Evolutionary conservation across 2,888 invertebrate genomes (phyloP), one percentile per base, ranked within the genome.

Genomic region (Parnassius glacialis): DNA sequence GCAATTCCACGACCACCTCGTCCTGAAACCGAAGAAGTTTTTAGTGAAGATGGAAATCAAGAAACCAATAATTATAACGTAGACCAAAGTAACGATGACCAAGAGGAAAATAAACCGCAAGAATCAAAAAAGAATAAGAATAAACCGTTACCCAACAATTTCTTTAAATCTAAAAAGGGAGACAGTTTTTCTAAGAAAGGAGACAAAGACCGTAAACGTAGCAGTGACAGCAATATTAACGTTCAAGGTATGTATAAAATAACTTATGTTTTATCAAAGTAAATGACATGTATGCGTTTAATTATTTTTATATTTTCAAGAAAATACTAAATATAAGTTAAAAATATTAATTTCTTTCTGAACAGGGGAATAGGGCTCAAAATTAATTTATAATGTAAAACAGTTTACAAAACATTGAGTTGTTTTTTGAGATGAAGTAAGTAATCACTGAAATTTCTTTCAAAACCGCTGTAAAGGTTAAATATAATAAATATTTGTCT

Each of bases 1-100:
- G 92, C 93, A 10, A 82, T 87, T 48, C 92, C 93, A 0, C 85
- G 85, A 69, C 81, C 92, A 9, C 92, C 93, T 1, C 80, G 92
- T 50, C 72, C 78, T 44, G 68, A 68, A 25, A 68, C 66, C 47
- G 59, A 64, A 59, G 56, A 63, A 52, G 57, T 25, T 60, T 68
- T 70, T 13, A 72, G 69, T n/a, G 67, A 71, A 25, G 67, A 68
- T 44, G 63, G 70, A 43, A 65, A 64, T 41, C 59, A 52, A 44
- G 70, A 70, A 50, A 68, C 67, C 52, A 64, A 74, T 48, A 71
- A 78, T 68, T 76, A 75, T 61, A 80, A 78, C 64, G 69, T 73
- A 16, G 70, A 80, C n/a, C 16, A 57, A 42, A 2, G 48, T 59
- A 63, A 64, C 61, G 64, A 64, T 41, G 65, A 68, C n/a, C 10